Base-by-base conservation (phyloP, 1,140 invertebrate species). In the Zaprionus nigranus region DNA sequence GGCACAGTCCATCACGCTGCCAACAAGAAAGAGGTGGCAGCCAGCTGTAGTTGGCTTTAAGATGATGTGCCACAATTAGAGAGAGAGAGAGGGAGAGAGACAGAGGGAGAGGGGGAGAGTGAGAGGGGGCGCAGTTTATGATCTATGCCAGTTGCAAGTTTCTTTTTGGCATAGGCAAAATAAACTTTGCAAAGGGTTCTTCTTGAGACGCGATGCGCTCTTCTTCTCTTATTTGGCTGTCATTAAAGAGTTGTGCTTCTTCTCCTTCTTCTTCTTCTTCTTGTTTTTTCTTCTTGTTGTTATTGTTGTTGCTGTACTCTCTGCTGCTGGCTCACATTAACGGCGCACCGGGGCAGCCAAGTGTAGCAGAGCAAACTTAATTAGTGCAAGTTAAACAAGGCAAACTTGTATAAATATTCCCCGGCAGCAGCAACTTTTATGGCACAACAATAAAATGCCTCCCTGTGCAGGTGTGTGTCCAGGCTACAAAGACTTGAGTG, bases 321-420 rank as follows among this genome's bases (percentile, higher is more conserved):
- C 30, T 34, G 62, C 58, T 67, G 59, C 58, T 73, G 71, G 40
- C 58, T 30, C 70, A 59, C 71, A 68, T 74, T 74, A 74, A 74
- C 57, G 65, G 36, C 75, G 70, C 62, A 46, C 57, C 61, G 66
- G 79, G 72, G 76, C 83, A 82, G 71, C 80, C 83, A 75, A 87
- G 82, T 85, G 83, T 87, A 69, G 83, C 83, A 73, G 79, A 81
- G 83, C 79, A 85, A 85, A 85, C 82, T 85, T 85, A 85, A 85
- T 85, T 85, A 85, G 82, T 87, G 79, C 83, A 87, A 85, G 82
- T 85, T 85, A 85, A 85, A 87, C 82, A 85, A 79, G 76, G 71
- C 82, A 85, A 85, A 46, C 75, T 85, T 85, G 82, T 87, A 87
- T 87, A 85, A 85, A 85, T 85, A 85, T 82, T 86, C 64, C 59